Conservation (phyloP, 2,797 vertebrate species). For the Antrozous pallidus region DNA sequence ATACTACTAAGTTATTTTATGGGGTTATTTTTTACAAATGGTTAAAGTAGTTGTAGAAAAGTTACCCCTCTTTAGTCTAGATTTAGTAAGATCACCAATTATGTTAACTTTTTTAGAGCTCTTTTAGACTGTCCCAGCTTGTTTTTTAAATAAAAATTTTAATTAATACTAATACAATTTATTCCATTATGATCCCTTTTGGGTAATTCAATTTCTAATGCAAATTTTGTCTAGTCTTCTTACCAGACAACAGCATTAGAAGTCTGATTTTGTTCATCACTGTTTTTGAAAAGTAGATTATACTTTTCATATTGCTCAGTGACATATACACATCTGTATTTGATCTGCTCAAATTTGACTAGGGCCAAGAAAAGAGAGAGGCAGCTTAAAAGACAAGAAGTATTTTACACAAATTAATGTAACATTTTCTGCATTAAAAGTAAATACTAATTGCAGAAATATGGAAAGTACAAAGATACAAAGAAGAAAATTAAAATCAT, state of each 20-base stretch:
- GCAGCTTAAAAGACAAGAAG: constrained; percentile 15
- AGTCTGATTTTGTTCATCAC: constrained; percentile 22
- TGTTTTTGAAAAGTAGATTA: background rate
- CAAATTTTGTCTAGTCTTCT: constrained; percentile 29
- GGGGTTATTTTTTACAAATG: constrained; percentile 30
- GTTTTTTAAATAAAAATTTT: constrained; percentile 8
- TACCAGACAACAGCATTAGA: constrained; percentile 28
- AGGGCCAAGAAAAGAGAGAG: background rate
- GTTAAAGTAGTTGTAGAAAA: background rate
- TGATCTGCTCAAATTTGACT: constrained; percentile 29
- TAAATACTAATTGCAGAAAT: constrained; percentile 16
- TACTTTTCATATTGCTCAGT: constrained; percentile 20
- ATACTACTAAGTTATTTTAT: background rate
- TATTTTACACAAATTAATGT: constrained; percentile 19
- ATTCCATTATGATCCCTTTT: background rate
- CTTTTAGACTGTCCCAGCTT: background rate
- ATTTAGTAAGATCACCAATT: constrained; percentile 9
- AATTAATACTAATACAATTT: constrained; percentile 43
- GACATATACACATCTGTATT: constrained; percentile 1
- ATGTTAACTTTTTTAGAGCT: constrained; percentile 6
- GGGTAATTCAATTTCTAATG: constrained; percentile 40
- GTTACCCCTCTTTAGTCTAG: constrained; percentile 5
- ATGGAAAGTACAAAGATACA: constrained; percentile 23
- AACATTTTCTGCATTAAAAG: constrained; percentile 35
- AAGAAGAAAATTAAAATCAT: constrained; percentile 40